phyloP scores from a whole-genome alignment of 2,888 invertebrate genomes.

The Drosophila kokeensis region DNA sequence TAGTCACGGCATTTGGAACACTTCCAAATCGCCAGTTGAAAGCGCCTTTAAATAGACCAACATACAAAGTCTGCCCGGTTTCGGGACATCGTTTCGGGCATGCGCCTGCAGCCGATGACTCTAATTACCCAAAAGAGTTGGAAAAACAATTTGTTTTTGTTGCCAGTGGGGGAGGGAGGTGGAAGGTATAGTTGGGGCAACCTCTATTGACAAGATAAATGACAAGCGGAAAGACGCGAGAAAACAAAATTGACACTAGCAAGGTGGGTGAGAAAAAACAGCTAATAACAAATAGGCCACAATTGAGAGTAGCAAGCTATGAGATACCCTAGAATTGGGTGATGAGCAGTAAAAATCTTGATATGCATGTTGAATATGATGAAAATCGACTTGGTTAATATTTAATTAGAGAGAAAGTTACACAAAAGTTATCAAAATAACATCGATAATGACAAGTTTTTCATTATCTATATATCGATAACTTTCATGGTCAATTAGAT shows the following conservation, averaged over 20 bases:
- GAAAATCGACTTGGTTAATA: background rate
- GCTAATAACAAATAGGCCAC: background rate
- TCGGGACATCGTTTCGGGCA: constrained; percentile 32
- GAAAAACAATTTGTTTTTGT: constrained; percentile 19
- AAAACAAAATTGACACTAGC: constrained; percentile 52
- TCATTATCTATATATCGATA: background rate
- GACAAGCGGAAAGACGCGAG: constrained; percentile 56
- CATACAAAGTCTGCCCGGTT: constrained; percentile 33
- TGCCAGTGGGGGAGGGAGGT: background rate
- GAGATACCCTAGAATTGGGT: constrained; percentile 14
- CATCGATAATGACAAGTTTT: background rate
- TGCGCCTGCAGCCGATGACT: constrained; percentile 32
- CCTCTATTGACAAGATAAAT: constrained; percentile 61
- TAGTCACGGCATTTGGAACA: constrained; percentile 75
- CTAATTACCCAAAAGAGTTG: constrained; percentile 55
- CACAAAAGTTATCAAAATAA: background rate
- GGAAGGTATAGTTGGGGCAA: constrained; percentile 5
- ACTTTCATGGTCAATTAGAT: background rate
- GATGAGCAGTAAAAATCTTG: too few species aligned
- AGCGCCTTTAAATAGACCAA: constrained; percentile 57
- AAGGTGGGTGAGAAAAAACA: constrained; percentile 41
- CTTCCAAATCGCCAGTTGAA: constrained; percentile 62
- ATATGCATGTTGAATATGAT: too few species aligned
- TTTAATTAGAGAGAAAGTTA: background rate
- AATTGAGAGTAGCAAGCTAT: background rate